Base-by-base conservation (phyloP, 2,113 vertebrate genomes). In the Aptenodytes forsteri region DNA sequence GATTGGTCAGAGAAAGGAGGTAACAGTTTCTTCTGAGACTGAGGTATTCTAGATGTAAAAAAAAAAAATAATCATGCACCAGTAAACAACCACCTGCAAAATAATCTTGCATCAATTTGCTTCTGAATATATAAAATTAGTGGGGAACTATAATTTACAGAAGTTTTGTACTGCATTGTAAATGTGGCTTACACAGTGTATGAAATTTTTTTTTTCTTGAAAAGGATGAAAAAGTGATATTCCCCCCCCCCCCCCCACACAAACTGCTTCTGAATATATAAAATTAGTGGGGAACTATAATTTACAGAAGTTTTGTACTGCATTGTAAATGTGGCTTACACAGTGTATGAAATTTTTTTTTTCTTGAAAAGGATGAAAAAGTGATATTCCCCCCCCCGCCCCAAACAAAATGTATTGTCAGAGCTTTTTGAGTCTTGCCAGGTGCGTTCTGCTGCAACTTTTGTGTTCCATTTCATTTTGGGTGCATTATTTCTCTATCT, bases 301-400 rank as follows among this genome's bases (percentile, higher is more conserved):
- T 84, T 44, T 73, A 66, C 15, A 8, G 15, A 90, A 78, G 18
- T 18, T 92, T 56, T 70, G 8, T n/a, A 34, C 18, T 93, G 27
- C 11, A 12, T 73, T 90, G 54, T 72, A 62, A 80, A 64, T 25
- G 23, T 83, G 40, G n/a, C 9, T 96, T 54, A 58, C 56, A 26
- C 20, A 66, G 16, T 84, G 47, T 81, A 61, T 69, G 77, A 93
- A 79, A 29, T 16, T 25, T 65, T 3, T 58, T 8, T 94, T 93
- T 94, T 82, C 67, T 38, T 89, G 56, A 92, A 96, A 94, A 16
- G 6, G 15, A 16, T n/a, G 4, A 5, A 61, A 70, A 87, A 38
- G 2, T 6, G 22, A 46, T 5, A 5, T 11, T 78, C 18, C 38
- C 16, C 7, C 12, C 15, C 17, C 9, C 3, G 1, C 2, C 20